Percentiles rank a stretch among this genome's conserved stretches.
phyloP scores from a whole-genome alignment of 2,113 vertebrate genomes.

The Tauraco erythrolophus region DNA sequence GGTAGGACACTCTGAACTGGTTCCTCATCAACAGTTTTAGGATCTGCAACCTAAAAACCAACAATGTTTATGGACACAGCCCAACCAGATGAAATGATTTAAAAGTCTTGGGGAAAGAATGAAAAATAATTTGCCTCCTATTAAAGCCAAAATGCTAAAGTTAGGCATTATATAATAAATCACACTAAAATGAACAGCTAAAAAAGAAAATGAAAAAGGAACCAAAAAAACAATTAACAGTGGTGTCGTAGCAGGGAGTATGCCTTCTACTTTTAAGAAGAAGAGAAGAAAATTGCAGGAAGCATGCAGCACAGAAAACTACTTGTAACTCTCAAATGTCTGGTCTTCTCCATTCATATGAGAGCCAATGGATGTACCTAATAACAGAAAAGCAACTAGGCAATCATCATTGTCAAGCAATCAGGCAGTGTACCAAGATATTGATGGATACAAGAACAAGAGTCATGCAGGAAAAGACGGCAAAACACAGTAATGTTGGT shows the following conservation, averaged over 20 bases:
- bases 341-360: not conserved
- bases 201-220: not conserved
- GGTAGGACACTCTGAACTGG: not conserved
- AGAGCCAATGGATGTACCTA: not conserved
- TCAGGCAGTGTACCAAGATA: not conserved
- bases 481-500: not conserved
- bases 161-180: not conserved
- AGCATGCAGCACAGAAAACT: not conserved
- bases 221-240: not conserved
- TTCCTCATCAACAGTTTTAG: not conserved
- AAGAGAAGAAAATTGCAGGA: constrained; percentile 3
- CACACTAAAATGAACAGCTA: not conserved
- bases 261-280: not conserved
- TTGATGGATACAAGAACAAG: not conserved
- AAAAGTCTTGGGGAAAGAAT: not conserved
- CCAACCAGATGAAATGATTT: not conserved
- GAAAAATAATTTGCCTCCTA: not conserved
- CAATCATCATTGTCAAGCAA: not conserved
- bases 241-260: not conserved
- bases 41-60: constrained; percentile 46
- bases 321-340: not conserved
- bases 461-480: not conserved
- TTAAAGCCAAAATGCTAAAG: not conserved
- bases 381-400: not conserved
- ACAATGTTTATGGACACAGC: not conserved